These are phyloP conservation scores for Hoplodrina ambigua DNA, from an alignment of 2,888 invertebrate genomes.

Conservation along the genomic window DNA sequence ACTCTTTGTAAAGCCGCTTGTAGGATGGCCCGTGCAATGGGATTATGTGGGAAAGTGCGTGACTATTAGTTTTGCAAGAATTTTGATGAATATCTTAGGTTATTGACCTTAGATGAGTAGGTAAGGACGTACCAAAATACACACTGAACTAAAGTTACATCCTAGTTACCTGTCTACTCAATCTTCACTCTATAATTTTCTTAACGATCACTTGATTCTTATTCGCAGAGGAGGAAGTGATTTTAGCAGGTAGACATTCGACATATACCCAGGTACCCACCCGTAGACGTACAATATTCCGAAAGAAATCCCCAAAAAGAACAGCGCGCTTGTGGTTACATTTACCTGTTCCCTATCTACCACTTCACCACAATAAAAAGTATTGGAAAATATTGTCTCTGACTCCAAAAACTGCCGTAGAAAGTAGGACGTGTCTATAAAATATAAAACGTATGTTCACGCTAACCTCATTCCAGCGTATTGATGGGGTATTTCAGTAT, in stretches of 20 bases:
- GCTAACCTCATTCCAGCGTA: slow-evolving; percentile 36
- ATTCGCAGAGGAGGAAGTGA: neutral
- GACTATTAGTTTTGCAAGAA: slow-evolving; percentile 33
- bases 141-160: neutral
- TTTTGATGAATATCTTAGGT: slow-evolving; percentile 40
- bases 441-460: slow-evolving; percentile 36
- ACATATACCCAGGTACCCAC: neutral
- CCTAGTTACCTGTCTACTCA: neutral
- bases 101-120: neutral
- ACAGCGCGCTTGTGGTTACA: neutral
- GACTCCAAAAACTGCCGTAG: neutral
- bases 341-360: neutral
- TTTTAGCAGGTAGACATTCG: neutral
- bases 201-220: neutral
- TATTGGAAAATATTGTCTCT: slow-evolving; percentile 8
- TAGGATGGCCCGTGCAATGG: slow-evolving; percentile 35
- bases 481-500: slow-evolving; percentile 50
- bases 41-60: slow-evolving; percentile 30
- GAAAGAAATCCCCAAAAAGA: neutral
- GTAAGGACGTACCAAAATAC: neutral
- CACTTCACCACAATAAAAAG: neutral
- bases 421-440: slow-evolving; percentile 34
- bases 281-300: too few species aligned
- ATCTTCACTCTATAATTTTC: neutral
- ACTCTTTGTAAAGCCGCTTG: slow-evolving; percentile 37